Percentiles rank a stretch among this genome's conserved stretches.
These are phyloP conservation scores for Stigmatopora nigra DNA, from an alignment of 2,113 vertebrate species.

Conservation along the genomic window DNA sequence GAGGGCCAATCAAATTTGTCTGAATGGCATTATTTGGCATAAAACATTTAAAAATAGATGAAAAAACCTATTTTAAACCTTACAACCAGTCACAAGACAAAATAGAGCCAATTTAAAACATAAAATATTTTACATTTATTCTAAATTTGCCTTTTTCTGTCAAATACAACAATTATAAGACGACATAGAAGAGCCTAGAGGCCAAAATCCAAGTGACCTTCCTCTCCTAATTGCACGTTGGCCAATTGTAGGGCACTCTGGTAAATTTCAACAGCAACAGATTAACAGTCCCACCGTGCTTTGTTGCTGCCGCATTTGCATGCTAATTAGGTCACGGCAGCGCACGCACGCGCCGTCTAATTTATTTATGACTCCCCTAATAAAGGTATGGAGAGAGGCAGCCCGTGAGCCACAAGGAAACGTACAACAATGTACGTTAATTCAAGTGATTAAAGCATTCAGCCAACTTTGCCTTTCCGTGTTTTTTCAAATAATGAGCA, in stretches of 20 bases:
- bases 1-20: too few relatives aligned
- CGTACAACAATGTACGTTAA: constrained; percentile 70
- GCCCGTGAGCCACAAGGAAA: constrained; percentile 37
- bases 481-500: constrained; percentile 84
- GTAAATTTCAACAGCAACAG: constrained; percentile 73
- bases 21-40: too few relatives aligned
- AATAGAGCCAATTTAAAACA: background rate
- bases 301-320: constrained; percentile 75
- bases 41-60: too few relatives aligned
- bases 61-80: too few relatives aligned
- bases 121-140: background rate
- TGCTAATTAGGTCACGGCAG: constrained; percentile 76
- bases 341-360: constrained; percentile 39
- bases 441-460: constrained; percentile 75
- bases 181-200: constrained; percentile 16
- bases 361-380: constrained; percentile 70
- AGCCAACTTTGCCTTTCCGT: constrained; percentile 76
- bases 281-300: constrained; percentile 68
- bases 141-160: background rate
- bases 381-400: constrained; percentile 53
- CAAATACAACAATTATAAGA: background rate
- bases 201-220: constrained; percentile 71
- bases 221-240: constrained; percentile 74
- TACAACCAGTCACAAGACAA: too few relatives aligned
- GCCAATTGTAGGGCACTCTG: constrained; percentile 71